A percentile compares a stretch with the other conserved stretches of the same genome.
Conservation (phyloP, 2,888 invertebrate genomes). For the Iselma pallidipennis region DNA sequence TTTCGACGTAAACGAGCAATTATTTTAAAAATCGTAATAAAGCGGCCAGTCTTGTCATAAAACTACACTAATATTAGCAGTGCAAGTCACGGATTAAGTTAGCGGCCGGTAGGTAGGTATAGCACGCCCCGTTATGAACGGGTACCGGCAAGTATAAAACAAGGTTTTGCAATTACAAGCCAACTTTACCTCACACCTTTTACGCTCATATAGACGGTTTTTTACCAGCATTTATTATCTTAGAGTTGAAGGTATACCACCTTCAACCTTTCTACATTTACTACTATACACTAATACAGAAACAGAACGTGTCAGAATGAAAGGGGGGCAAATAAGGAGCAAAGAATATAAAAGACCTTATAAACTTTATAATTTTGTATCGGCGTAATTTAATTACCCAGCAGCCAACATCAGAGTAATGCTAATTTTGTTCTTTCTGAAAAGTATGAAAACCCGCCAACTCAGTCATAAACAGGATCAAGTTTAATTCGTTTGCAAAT, state of each 20-base stretch:
- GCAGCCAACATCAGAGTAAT: constrained; percentile 16
- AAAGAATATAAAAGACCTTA: constrained; percentile 25
- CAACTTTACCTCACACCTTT: constrained; percentile 30
- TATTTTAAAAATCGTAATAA: constrained; percentile 29
- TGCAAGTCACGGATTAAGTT: constrained; percentile 31
- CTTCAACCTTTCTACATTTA: background rate
- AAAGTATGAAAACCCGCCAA: constrained; percentile 20
- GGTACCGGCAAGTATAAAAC: constrained; percentile 31
- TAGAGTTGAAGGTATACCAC: constrained; percentile 4
- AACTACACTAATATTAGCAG: constrained; percentile 28
- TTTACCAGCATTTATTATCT: constrained; percentile 18
- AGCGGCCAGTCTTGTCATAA: constrained; percentile 24
- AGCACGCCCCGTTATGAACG: constrained; percentile 19
- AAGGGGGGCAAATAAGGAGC: constrained; percentile 14
- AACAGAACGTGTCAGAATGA: constrained; percentile 12
- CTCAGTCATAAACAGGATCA: constrained; percentile 23
- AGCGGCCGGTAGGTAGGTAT: constrained; percentile 4
- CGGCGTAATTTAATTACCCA: constrained; percentile 26
- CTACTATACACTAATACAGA: background rate
- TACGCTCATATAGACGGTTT: constrained; percentile 29
- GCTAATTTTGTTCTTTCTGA: constrained; percentile 24
- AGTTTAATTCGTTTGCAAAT: constrained; percentile 25
- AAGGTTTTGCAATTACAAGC: constrained; percentile 35
- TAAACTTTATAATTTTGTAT: constrained; percentile 29
- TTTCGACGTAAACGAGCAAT: constrained; percentile 19